Conservation (phyloP, 1,140 invertebrate genomes). For the Meloidogyne exigua region DNA sequence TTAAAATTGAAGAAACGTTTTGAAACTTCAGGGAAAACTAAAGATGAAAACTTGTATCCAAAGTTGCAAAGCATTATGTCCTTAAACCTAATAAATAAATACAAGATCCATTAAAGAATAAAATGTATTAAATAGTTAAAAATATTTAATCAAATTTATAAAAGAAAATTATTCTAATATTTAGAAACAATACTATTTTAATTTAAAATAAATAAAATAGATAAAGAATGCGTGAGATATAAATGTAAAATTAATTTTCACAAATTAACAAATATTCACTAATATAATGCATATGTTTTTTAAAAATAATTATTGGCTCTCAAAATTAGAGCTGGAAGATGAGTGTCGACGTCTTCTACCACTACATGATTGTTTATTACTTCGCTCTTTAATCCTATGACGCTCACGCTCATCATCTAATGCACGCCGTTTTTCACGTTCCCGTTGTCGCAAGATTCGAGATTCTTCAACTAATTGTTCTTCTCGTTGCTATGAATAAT, state of each 20-base stretch:
- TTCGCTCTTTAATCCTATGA: slow-evolving; percentile 6
- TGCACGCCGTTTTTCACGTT: slow-evolving; percentile 23
- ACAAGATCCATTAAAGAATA: not conserved
- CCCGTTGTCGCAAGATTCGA: slow-evolving; percentile 20
- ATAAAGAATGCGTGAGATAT: too few relatives aligned
- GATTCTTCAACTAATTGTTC: slow-evolving; percentile 30
- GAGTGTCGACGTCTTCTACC: slow-evolving; percentile 17
- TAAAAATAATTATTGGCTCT: not conserved
- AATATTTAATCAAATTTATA: not conserved
- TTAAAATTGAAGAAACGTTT: not conserved
- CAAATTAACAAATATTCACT: not conserved
- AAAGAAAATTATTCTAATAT: not conserved
- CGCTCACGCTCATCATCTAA: slow-evolving; percentile 5
- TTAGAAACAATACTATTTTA: too few relatives aligned
- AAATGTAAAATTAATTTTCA: not conserved
- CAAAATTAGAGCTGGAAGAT: slow-evolving; percentile 14
- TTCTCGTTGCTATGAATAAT: slow-evolving; percentile 22
- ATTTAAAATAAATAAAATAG: too few relatives aligned
- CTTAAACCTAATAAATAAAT: not conserved
- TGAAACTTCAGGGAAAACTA: not conserved
- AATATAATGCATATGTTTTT: not conserved
- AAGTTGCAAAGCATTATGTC: not conserved
- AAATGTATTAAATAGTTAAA: not conserved
- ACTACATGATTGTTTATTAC: not conserved
- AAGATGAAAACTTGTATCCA: not conserved